phyloP scores from a whole-genome alignment of 2,113 vertebrate species.

The Thunnus maccoyii region DNA sequence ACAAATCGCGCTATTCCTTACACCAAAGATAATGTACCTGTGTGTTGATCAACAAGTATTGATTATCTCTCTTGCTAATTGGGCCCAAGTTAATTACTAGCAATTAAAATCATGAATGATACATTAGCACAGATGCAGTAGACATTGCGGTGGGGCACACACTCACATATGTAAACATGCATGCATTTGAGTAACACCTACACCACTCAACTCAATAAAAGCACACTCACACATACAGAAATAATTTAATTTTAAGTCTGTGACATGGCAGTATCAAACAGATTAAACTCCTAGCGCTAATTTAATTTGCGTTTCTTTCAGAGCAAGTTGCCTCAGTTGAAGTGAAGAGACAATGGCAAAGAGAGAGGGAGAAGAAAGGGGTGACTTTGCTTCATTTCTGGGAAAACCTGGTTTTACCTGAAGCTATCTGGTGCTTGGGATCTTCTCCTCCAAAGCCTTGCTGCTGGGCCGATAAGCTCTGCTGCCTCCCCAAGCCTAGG shows the following conservation, averaged over 20 bases:
- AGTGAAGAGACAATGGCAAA: conserved; percentile 36
- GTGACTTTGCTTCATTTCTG: conserved; percentile 44
- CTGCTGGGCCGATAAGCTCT: conserved; percentile 69
- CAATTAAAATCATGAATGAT: conserved; percentile 84
- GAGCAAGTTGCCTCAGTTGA: not conserved
- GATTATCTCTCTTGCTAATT: conserved; percentile 83
- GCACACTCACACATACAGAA: conserved; percentile 23
- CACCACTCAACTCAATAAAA: conserved; percentile 36
- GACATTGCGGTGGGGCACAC: conserved; percentile 12
- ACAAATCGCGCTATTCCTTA: conserved; percentile 44
- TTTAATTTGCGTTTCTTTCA: conserved; percentile 51
- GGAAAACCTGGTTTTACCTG: conserved; percentile 66
- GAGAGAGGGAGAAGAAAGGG: not conserved
- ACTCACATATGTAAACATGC: conserved; percentile 42
- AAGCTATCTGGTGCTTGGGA: conserved; percentile 64
- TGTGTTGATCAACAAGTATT: conserved; percentile 79
- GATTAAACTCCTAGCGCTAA: conserved; percentile 5
- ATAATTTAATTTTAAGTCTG: conserved; percentile 34
- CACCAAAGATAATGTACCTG: conserved; percentile 69
- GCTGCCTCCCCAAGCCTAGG: conserved; percentile 71
- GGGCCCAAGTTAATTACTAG: conserved; percentile 81
- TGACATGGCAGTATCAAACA: conserved; percentile 22
- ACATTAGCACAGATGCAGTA: conserved; percentile 69
- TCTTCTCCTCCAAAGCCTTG: conserved; percentile 69
- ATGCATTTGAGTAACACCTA: conserved; percentile 30